These are phyloP conservation scores for Tetheella fluctuosa DNA, from an alignment of 2,888 invertebrate species.

Conservation along the genomic window DNA sequence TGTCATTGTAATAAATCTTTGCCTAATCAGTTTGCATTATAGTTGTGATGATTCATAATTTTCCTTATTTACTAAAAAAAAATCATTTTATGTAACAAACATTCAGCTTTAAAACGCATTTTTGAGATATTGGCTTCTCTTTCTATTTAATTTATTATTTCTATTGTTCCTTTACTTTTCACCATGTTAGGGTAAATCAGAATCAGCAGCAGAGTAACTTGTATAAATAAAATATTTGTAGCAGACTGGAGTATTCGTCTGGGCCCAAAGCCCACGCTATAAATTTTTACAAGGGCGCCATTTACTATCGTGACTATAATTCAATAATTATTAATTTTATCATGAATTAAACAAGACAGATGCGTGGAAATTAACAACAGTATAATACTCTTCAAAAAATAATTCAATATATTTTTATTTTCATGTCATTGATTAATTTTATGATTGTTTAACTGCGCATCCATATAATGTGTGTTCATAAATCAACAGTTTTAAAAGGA, in stretches of 20 bases:
- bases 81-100: background rate
- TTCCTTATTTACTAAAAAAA: background rate
- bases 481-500: constrained; percentile 53
- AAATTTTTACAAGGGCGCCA: background rate
- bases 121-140: background rate
- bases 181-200: background rate
- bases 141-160: background rate
- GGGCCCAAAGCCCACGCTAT: background rate
- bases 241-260: background rate
- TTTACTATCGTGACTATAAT: background rate
- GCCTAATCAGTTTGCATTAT: constrained; percentile 10
- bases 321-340: background rate
- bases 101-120: background rate
- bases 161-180: background rate
- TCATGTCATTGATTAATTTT: constrained; percentile 10
- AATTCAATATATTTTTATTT: background rate
- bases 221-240: background rate
- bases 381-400: background rate
- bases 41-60: constrained; percentile 6
- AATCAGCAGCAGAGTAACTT: background rate
- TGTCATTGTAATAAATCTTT: constrained; percentile 5
- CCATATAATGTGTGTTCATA: constrained; percentile 44
- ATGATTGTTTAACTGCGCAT: constrained; percentile 19
- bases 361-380: background rate
- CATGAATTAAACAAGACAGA: background rate